Conservation (phyloP, 2,888 invertebrate species). For the Stenoptilia bipunctidactyla region DNA sequence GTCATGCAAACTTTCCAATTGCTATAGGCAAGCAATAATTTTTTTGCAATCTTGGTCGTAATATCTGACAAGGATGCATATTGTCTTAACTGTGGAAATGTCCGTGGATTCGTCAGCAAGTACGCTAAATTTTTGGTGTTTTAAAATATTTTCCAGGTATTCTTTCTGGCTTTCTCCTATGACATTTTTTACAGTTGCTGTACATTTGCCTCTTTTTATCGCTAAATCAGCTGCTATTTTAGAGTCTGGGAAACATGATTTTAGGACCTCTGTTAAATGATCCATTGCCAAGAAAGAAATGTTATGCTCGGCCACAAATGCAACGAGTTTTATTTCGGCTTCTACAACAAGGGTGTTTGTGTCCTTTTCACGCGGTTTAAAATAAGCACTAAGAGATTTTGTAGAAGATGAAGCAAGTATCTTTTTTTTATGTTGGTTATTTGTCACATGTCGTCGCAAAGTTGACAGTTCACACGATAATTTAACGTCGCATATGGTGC, state of each 20-base stretch:
- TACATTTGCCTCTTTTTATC: conserved; percentile 10
- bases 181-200: conserved; percentile 10
- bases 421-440: conserved; percentile 1
- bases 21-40: conserved; percentile 10
- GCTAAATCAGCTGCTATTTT: conserved; percentile 11
- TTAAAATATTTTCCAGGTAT: conserved; percentile 10
- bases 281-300: conserved; percentile 10
- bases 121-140: conserved; percentile 11
- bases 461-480: conserved; percentile 10
- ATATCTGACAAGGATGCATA: conserved; percentile 10
- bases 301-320: conserved; percentile 13
- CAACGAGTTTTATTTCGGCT: conserved; percentile 8
- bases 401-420: not conserved
- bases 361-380: conserved; percentile 1
- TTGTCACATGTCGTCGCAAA: conserved; percentile 5
- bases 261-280: conserved; percentile 9
- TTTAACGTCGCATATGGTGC: conserved; percentile 3
- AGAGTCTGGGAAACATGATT: conserved; percentile 9
- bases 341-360: not conserved
- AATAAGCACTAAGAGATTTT: not conserved
- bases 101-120: conserved; percentile 12
- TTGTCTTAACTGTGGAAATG: conserved; percentile 7
- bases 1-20: conserved; percentile 6
- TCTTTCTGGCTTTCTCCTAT: conserved; percentile 14
- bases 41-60: conserved; percentile 7